phyloP scores from a whole-genome alignment of 1,140 invertebrate genomes.

The Apis mellifera region DNA sequence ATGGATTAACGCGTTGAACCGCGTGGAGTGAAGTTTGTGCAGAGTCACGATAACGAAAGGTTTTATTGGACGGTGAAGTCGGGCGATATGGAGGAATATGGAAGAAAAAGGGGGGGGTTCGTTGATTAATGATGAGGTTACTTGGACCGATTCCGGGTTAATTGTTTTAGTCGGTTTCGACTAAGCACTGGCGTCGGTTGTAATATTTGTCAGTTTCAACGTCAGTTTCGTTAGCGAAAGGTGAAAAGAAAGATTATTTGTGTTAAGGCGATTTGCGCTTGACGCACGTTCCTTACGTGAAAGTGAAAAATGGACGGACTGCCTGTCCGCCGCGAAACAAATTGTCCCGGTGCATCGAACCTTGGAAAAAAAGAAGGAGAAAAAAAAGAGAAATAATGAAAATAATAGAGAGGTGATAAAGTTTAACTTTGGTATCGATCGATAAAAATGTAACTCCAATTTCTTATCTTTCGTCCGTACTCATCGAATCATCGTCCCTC shows the following conservation, averaged over 20 bases:
- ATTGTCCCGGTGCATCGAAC: neutral
- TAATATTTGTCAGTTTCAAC: neutral
- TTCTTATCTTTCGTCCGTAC: neutral
- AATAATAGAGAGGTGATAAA: neutral
- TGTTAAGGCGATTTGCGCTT: conserved; percentile 4
- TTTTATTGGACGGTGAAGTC: neutral
- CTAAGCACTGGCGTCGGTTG: neutral
- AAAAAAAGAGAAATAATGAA: neutral
- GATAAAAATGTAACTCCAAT: neutral
- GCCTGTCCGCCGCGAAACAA: neutral
- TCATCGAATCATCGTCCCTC: neutral
- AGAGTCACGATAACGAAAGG: neutral
- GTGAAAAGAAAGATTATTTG: conserved; percentile 11
- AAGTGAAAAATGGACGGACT: neutral
- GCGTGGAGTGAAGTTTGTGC: no score
- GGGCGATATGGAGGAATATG: no score
- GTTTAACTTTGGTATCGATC: no score
- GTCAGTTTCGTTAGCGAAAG: neutral
- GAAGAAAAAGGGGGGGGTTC: neutral
- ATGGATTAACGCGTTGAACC: no score
- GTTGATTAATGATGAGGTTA: conserved; percentile 1
- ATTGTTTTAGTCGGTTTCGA: neutral
- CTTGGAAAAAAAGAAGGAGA: neutral
- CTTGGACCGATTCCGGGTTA: neutral
- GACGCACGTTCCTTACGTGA: conserved; percentile 2